Percentiles rank a stretch among this genome's conserved stretches.
Evolutionary conservation across 2,888 invertebrate genomes (phyloP).

Genomic region (Phengaris arion): DNA sequence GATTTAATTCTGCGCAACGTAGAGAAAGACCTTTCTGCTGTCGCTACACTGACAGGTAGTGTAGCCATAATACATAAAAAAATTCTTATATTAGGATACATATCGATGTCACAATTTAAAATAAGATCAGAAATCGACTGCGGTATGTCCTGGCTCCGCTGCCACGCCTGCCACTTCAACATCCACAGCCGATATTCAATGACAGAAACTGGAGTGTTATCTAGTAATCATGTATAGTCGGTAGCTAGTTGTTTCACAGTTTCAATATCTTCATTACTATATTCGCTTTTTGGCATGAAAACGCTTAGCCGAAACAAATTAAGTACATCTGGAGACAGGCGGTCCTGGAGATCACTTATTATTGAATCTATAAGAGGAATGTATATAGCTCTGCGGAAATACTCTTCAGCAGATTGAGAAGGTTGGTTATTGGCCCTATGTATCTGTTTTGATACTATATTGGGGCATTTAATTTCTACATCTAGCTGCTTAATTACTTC

Average conservation of each 20-base stretch:
- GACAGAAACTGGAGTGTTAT: too few species aligned
- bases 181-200: conserved; percentile 30
- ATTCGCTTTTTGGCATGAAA: conserved; percentile 37
- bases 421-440: conserved; percentile 34
- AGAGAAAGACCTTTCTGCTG: not conserved
- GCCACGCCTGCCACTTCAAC: conserved; percentile 28
- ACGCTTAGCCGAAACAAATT: conserved; percentile 41
- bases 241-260: too few species aligned
- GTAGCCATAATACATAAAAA: not conserved
- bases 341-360: conserved; percentile 29
- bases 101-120: conserved; percentile 37
- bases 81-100: not conserved
- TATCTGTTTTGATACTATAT: conserved; percentile 33
- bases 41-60: not conserved
- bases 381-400: conserved; percentile 42
- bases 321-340: conserved; percentile 40
- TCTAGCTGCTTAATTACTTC: conserved; percentile 42
- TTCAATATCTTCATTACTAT: too few species aligned
- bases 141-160: conserved; percentile 39
- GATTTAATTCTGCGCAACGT: not conserved
- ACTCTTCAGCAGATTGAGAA: conserved; percentile 37
- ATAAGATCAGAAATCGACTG: conserved; percentile 41
- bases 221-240: too few species aligned
- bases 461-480: conserved; percentile 40
- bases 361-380: conserved; percentile 46